Evolutionary conservation across 2,797 vertebrate species (phyloP), one percentile per base, ranked within the genome.

Genomic region (Galaxias olidus): DNA sequence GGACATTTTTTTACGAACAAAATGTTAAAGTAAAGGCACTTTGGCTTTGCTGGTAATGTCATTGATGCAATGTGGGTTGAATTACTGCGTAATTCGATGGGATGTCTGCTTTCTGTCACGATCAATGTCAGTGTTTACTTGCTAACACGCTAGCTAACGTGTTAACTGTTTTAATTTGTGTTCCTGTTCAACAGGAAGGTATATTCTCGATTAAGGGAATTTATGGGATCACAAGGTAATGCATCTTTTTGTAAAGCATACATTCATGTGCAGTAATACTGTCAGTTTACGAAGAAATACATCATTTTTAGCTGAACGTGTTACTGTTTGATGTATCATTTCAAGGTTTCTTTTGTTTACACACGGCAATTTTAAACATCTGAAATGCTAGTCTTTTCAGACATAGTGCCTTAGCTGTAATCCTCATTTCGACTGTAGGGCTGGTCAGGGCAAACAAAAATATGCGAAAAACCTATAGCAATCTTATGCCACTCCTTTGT

Each of bases 151-250:
- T 50, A 49, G 59, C 65, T 70, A 62, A 81, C 30, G 30, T 30
- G 30, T 30, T 30, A 30, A 30, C 72, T 65, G 73, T 55, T 61
- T 77, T 57, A 75, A 62, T 70, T 61, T 79, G 15, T 73, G 59
- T 79, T 51, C 86, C 77, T 86, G 69, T 80, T 81, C 84, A 84
- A 84, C 89, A 90, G 90, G 90, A 81, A 83, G 77, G 81, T 83
- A 86, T 69, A 82, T 76, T 85, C 79, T 76, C 72, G 66, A 80
- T 86, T 87, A 82, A 82, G 81, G 79, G 88, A 69, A 90, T 92
- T 90, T 91, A 93, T 93, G 92, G 92, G 92, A 86, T 93, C 92
- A 84, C 90, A 91, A 93, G 92, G 92, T 93, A 90, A 90, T 54
- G 10, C 43, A 12, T 53, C 20, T 18, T 4, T 46, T 18, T 0